Evolutionary conservation across 2,113 vertebrate genomes (phyloP), one percentile per base, ranked within the genome.

Genomic region (Conger conger): DNA sequence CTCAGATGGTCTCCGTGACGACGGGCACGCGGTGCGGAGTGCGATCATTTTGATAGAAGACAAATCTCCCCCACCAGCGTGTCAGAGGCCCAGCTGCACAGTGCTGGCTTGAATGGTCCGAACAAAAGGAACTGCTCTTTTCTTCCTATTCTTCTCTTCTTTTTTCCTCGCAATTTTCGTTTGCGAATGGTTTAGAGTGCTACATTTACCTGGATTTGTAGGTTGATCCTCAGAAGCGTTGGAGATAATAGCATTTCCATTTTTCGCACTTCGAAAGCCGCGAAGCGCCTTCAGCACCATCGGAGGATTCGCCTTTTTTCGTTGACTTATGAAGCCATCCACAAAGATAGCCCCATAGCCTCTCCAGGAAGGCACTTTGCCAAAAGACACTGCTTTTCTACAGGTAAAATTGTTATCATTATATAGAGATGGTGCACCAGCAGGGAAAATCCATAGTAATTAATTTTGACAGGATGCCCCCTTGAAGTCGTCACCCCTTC

Each of bases 381-480:
- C 11, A 54, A 53, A 78, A 36, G 73, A 37, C 54, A 84, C 38
- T 54, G 73, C 73, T 36, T 50, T 78, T 33, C 40, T 37, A 2
- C 73, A 53, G 35, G 35, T 38, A 42, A 33, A 73, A 37, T 27
- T 27, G 33, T 80, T 37, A 33, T 53, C 53, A 63, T 80, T 40
- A 63, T 27, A 63, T 76, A 37, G 83, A 20, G 33, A 79, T 13
- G n/a, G 45, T 60, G 57, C 15, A 85, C 37, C 3, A 20, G 54
- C n/a, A 7, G 2, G 30, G 33, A 40, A 23, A 85, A 85, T 68
- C 36, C 36, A 42, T 45, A 80, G 38, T 42, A 42, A 85, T 85
- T 85, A 37, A 80, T 85, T 68, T 50, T 85, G 77, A 80, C 83
- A 68, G 27, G 36, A 57, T 80, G 83, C 38, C 6, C 6, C 20